Evolutionary conservation across 2,888 invertebrate genomes (phyloP), one percentile per base, ranked within the genome.

Genomic region (Steromphala cineraria): DNA sequence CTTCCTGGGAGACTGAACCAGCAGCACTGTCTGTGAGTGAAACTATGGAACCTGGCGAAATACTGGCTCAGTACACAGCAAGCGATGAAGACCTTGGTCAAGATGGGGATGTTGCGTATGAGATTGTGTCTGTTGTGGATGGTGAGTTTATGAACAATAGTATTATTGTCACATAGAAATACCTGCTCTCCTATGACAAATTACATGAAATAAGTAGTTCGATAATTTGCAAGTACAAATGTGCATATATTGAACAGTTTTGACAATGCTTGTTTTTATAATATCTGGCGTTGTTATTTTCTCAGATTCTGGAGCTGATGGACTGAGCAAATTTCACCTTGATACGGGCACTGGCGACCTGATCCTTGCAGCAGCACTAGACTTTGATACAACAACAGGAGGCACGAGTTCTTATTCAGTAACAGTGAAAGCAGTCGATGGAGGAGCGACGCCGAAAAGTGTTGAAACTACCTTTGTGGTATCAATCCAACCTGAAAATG

Each of bases 91-190:
- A 75, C 52, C 75, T 53, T 21, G 24, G 53, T n/a, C 19, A 75
- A 75, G 75, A 75, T 24, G 75, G 75, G 13, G 10, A 75, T 21
- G 53, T 75, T 52, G 17, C 75, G 0, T 75, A 75, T 31, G 31
- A 53, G 31, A 13, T 75, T 15, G 24, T 52, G n/a, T 75, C 76
- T 13, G 31, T 31, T 31, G n/a, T 31, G 55, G 31, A 76, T 21
- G 55, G 76, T 76, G 17, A 76, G 76, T 53, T 10, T 4, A 36
- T 46, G 4, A 4, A 10, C 10, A 46, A 46, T 46, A 13, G 46
- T 46, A 46, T 46, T 13, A 4, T 46, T 1, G 46, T 46, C 13
- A 46, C 46, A 46, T 1, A 46, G 46, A 46, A 46, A 46, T 3
- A 46, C 10, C 13, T 46, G 10, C 5, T 5, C 13, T 13, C 7